phyloP scores from a whole-genome alignment of 2,888 invertebrate species.

The Leptinotarsa tumamoca region DNA sequence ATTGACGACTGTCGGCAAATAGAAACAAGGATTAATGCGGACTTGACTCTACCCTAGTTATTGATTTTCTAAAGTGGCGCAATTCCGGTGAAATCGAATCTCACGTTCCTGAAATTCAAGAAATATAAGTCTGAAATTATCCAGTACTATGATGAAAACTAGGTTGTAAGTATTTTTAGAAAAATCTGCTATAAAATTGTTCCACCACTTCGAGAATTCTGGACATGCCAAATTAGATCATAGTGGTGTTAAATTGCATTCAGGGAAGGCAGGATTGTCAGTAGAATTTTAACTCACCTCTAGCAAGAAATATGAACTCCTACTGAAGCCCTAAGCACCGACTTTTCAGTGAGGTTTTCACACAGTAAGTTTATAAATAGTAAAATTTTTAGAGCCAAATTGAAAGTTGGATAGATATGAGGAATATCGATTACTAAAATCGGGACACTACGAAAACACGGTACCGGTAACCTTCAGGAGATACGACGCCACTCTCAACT shows the following conservation, averaged over 20 bases:
- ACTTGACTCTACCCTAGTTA: neutral
- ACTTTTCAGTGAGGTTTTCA: neutral
- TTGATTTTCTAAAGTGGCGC: neutral
- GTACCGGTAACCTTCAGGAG: neutral
- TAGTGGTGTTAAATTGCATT: neutral
- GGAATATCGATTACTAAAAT: constrained; percentile 8
- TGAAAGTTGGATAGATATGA: neutral
- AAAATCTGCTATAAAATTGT: neutral
- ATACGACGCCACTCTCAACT: neutral
- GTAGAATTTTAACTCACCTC: neutral
- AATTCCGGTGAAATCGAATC: constrained; percentile 10
- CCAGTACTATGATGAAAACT: neutral
- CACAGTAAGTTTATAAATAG: neutral
- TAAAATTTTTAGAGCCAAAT: neutral
- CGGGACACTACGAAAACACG: neutral
- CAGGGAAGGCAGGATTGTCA: neutral
- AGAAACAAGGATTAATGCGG: neutral
- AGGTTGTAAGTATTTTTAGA: neutral
- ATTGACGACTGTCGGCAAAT: too few species aligned
- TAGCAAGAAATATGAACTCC: constrained; percentile 1
- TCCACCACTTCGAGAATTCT: neutral
- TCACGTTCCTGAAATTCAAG: neutral
- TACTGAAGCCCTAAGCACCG: neutral
- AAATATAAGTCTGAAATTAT: neutral
- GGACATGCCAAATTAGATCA: neutral